Evolutionary conservation across 2,113 vertebrate species (phyloP), one percentile per base, ranked within the genome.

Genomic region (Sapayoa aenigma): DNA sequence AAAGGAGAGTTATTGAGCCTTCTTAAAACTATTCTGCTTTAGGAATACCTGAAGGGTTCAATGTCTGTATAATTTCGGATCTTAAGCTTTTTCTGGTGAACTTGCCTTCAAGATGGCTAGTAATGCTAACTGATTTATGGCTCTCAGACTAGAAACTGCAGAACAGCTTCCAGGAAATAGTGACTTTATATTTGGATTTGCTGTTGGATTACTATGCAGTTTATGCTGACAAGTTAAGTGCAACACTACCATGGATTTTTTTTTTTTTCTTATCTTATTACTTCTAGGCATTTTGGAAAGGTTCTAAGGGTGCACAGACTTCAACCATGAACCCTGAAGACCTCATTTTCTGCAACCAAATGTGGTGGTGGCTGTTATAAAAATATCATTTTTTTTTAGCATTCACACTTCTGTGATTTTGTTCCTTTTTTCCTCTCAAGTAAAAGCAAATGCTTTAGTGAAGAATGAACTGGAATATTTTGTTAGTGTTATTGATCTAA

Each of bases 401-500:
- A 1, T 71, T 87, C 19, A 39, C 1, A 2, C 25, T 17, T 72
- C n/a, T 74, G 8, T 71, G 63, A 22, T 75, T 75, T 84, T 76
- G 4, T 66, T 91, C 9, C 14, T 84, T 80, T 65, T 66, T 30
- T 23, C 27, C 27, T 86, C 46, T 62, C 31, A 62, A n/a, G n/a
- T 75, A 50, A 88, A 93, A 93, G 37, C n/a, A 78, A 78, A 55
- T 52, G 23, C 65, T 81, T 91, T 65, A 63, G n/a, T 67, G 53
- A 94, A 86, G 60, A 94, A 81, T 83, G 23, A 55, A 76, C 73
- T 56, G 56, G 52, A 89, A 74, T 73, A 71, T 82, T 92, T 59
- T 90, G 33, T 75, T 91, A 75, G 33, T 56, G 16, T 69, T 93
- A 96, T 52, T 91, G 73, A 91, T 95, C 49, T 42, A 71, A 86